Evolutionary conservation across 2,113 vertebrate species (phyloP), one percentile per base, ranked within the genome.

Genomic region (Cranoglanis bouderius): DNA sequence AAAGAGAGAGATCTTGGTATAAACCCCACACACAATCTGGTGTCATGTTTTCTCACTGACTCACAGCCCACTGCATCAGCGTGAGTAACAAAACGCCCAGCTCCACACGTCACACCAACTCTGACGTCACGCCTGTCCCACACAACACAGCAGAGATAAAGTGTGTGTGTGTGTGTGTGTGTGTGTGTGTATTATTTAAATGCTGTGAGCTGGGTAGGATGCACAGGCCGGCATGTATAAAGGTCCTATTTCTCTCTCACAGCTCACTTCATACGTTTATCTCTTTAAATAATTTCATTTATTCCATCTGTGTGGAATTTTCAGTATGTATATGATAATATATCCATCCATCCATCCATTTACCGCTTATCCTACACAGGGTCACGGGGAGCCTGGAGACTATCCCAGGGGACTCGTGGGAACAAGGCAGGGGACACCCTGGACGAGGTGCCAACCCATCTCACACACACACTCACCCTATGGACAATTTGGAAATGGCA

Each of bases 111-210:
- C 40, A 67, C 83, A 53, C 14, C 72, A 4, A 10, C 80, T 59
- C 38, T 24, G 6, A 72, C 78, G 29, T 57, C 88, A 72, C 40
- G 38, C 10, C 63, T 38, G 13, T 59, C 49, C 51, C 74, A 32
- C 74, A 55, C 13, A 63, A 6, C 75, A 77, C 67, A 82, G 53
- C 6, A 51, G 40, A 14, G 82, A 26, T 85, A 43, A 26, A 35
- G 43, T 38, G 67, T 72, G 67, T 21, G 65, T 67, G 65, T 67
- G 29, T 67, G 43, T 43, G 6, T 43, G 40, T 43, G 40, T 46
- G 24, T 29, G 46, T n/a, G 24, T 75, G 55, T 70, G 86, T 46
- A 16, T 53, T 90, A 75, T 51, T 85, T 74, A 85, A 88, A 88
- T 65, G 26, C 61, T 81, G 51, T 51, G 46, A 61, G 32, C 83